A percentile compares a stretch with the other conserved stretches of the same genome.
These are phyloP conservation scores for Paracentrotus lividus DNA, from an alignment of 53 echinoderm and acorn worm genomes.

Conservation along the genomic window DNA sequence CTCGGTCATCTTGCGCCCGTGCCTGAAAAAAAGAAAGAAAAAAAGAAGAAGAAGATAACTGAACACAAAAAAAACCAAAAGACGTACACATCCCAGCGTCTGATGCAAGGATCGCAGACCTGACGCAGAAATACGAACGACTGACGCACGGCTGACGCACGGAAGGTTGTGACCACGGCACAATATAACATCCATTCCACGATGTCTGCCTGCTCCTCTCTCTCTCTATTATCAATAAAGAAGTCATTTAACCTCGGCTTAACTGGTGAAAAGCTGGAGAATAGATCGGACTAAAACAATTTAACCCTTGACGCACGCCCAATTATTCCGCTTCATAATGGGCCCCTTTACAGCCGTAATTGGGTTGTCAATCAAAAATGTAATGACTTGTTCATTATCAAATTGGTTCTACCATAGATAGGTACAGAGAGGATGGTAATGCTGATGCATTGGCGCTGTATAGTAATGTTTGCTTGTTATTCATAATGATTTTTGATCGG, in stretches of 20 bases:
- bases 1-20: too few species aligned
- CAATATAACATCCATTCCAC: neutral
- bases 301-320: neutral
- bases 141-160: too few species aligned
- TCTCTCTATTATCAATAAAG: neutral
- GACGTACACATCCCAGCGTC: too few species aligned
- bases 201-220: neutral
- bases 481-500: too few species aligned
- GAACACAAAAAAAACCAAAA: too few species aligned
- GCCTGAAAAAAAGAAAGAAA: too few species aligned
- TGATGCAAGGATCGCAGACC: too few species aligned
- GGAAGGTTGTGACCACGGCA: too few species aligned
- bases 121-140: too few species aligned
- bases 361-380: constrained; percentile 35
- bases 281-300: constrained; percentile 12
- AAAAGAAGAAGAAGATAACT: too few species aligned
- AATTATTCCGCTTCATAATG: constrained; percentile 29
- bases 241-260: neutral
- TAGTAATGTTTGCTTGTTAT: too few species aligned
- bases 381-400: constrained; percentile 47
- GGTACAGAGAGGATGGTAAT: neutral
- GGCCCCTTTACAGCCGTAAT: neutral
- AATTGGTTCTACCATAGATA: constrained; percentile 3
- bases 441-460: neutral
- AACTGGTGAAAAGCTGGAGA: neutral